phyloP scores from a whole-genome alignment of 2,888 invertebrate genomes.

The Caenorhabditis parvicauda region DNA sequence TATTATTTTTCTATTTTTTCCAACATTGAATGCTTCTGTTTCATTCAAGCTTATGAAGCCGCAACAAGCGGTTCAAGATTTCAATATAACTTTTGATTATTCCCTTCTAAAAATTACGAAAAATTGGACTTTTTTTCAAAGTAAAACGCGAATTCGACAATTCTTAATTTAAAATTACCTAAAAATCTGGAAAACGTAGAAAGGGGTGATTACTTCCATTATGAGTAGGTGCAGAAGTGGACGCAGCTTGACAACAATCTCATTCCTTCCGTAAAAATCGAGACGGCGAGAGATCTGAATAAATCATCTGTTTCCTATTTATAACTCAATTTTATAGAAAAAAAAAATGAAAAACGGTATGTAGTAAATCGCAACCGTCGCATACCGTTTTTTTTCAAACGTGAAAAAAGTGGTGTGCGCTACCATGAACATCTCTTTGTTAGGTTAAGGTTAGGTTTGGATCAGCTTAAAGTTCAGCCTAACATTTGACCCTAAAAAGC shows the following conservation, averaged over 20 bases:
- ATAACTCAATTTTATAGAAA: not conserved
- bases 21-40: too few relatives aligned
- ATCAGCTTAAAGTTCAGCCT: too few relatives aligned
- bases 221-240: constrained; percentile 66
- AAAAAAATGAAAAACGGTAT: not conserved
- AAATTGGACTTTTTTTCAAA: not conserved
- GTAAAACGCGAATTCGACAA: not conserved
- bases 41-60: too few relatives aligned
- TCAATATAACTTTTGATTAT: too few relatives aligned
- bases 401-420: too few relatives aligned
- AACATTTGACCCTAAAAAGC: too few relatives aligned
- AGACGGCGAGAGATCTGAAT: constrained; percentile 39
- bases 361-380: not conserved
- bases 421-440: too few relatives aligned
- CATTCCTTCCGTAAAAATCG: constrained; percentile 65
- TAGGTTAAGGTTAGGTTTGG: too few relatives aligned
- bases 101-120: too few relatives aligned
- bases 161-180: constrained; percentile 45
- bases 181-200: constrained; percentile 68
- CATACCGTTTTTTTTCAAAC: not conserved
- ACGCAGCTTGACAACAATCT: constrained; percentile 66
- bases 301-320: not conserved
- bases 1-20: too few relatives aligned
- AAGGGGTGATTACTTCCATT: constrained; percentile 67
- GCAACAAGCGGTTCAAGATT: too few relatives aligned